Evolutionary conservation across 2,888 invertebrate species (phyloP).

Genomic region (Trissolcus japonicus): DNA sequence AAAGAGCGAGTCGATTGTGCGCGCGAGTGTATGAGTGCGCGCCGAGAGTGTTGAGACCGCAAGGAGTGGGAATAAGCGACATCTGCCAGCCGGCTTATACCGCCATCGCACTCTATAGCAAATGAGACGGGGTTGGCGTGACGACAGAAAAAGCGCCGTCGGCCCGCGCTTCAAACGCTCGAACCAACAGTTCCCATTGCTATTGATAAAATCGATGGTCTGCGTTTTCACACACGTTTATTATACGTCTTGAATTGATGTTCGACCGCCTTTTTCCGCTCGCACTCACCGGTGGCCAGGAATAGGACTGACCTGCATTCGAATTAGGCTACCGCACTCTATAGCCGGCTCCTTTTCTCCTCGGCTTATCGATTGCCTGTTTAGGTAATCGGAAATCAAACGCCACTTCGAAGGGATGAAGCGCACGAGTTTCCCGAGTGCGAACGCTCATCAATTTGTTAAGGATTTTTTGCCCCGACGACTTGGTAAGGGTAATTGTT

Average conservation of each 20-base stretch:
- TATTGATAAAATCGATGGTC: slow-evolving; percentile 38
- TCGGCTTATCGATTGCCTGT: slow-evolving; percentile 18
- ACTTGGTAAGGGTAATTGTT: slow-evolving; percentile 14
- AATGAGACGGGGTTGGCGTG: too few species aligned
- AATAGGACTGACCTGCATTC: slow-evolving; percentile 16
- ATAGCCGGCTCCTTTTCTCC: background rate
- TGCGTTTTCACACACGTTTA: slow-evolving; percentile 40
- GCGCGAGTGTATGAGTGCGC: slow-evolving; percentile 12
- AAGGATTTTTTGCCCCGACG: slow-evolving; percentile 1
- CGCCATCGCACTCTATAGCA: too few species aligned
- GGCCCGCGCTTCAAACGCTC: background rate
- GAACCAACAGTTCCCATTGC: background rate
- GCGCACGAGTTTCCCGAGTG: background rate
- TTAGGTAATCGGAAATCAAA: slow-evolving; percentile 28
- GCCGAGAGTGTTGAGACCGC: background rate
- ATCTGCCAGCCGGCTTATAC: background rate
- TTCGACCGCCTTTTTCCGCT: background rate
- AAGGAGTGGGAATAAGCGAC: slow-evolving; percentile 1
- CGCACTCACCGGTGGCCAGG: background rate
- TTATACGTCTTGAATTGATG: slow-evolving; percentile 25
- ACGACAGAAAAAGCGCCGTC: background rate
- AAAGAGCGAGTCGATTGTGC: slow-evolving; percentile 4
- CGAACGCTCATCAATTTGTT: slow-evolving; percentile 14
- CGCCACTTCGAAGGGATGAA: slow-evolving; percentile 4
- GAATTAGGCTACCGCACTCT: slow-evolving; percentile 24